These are phyloP conservation scores for Myripristis murdjan DNA, from an alignment of 2,797 vertebrate genomes.

Conservation along the genomic window DNA sequence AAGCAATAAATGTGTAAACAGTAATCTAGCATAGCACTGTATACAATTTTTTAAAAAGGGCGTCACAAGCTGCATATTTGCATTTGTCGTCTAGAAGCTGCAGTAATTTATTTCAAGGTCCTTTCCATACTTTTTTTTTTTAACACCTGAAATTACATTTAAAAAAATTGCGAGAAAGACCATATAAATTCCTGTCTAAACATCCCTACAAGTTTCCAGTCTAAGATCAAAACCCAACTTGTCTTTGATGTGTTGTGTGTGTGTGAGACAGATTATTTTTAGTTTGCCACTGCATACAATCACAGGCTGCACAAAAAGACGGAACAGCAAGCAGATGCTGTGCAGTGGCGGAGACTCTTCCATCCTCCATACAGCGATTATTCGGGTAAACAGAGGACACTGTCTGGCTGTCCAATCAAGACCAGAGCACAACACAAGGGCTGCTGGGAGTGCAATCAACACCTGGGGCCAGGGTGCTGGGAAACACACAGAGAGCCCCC, in stretches of 20 bases:
- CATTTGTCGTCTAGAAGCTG: too few species aligned
- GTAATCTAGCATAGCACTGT: too few species aligned
- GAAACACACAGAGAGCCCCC: background rate
- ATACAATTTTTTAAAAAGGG: too few species aligned
- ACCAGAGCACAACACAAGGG: background rate
- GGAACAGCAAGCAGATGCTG: constrained; percentile 17
- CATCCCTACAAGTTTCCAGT: background rate
- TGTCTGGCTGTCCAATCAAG: background rate
- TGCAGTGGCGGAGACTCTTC: background rate
- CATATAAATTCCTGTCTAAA: too few species aligned
- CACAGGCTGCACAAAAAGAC: constrained; percentile 14
- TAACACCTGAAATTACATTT: too few species aligned
- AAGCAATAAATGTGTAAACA: too few species aligned
- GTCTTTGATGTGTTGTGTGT: background rate
- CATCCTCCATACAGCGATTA: background rate
- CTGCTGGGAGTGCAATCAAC: background rate
- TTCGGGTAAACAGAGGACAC: background rate
- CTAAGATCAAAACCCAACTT: background rate
- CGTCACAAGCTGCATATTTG: too few species aligned
- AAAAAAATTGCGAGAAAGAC: too few species aligned
- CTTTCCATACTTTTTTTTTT: too few species aligned
- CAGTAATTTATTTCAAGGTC: too few species aligned
- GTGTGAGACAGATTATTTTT: constrained; percentile 37
- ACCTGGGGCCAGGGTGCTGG: background rate
- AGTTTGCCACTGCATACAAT: constrained; percentile 24